phyloP scores from a whole-genome alignment of 2,797 vertebrate genomes.

The Heterohyrax brucei region DNA sequence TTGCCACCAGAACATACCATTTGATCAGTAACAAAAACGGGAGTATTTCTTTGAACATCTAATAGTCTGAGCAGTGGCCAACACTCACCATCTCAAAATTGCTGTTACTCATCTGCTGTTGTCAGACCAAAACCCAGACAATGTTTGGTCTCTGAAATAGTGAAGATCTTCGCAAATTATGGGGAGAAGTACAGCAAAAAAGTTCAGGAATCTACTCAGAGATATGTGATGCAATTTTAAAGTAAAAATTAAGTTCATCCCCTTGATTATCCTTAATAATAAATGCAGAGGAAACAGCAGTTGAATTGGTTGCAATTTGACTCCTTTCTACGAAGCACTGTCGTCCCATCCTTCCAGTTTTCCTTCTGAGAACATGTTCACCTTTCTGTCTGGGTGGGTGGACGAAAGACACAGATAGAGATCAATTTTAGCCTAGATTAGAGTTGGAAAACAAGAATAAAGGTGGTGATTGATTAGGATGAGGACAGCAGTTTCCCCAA shows the following conservation, averaged over 20 bases:
- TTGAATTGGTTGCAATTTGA: not conserved
- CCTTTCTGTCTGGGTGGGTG: not conserved
- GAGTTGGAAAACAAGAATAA: not conserved
- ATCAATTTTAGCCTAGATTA: not conserved
- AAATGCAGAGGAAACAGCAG: not conserved
- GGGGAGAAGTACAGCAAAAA: not conserved
- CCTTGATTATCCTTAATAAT: not conserved
- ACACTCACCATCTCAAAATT: constrained; percentile 53
- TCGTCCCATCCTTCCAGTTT: not conserved
- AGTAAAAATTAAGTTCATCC: not conserved
- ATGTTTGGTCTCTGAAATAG: constrained; percentile 25
- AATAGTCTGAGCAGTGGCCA: not conserved
- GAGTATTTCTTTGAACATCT: constrained; percentile 90
- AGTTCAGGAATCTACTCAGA: constrained; percentile 18
- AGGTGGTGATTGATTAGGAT: not conserved
- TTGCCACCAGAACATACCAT: constrained; percentile 81
- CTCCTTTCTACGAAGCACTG: not conserved
- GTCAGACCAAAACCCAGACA: not conserved
- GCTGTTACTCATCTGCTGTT: constrained; percentile 15
- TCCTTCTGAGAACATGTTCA: not conserved
- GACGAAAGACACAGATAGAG: not conserved
- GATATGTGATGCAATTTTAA: not conserved
- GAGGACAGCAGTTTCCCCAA: not conserved
- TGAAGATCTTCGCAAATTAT: not conserved
- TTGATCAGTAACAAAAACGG: constrained; percentile 94